Percentiles rank a stretch among this genome's conserved stretches.
Conservation (phyloP, 2,113 vertebrate species). For the Pedionomus torquatus region DNA sequence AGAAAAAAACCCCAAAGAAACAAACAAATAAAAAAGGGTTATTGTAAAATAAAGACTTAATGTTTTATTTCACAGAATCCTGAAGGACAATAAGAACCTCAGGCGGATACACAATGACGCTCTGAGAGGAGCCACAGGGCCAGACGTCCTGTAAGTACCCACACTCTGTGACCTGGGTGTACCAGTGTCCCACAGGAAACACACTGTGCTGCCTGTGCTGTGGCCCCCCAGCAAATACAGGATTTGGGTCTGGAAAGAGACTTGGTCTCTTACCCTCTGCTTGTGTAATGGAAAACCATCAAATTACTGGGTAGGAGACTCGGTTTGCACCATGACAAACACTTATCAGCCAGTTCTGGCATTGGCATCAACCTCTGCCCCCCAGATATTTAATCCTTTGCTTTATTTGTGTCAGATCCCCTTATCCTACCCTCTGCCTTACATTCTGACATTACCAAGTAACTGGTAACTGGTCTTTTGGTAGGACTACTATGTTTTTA, state of each 20-base stretch:
- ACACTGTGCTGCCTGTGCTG: not conserved
- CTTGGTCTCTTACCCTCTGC: not conserved
- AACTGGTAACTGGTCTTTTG: not conserved
- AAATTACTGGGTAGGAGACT: not conserved
- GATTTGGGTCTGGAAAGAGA: not conserved
- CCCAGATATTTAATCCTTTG: not conserved
- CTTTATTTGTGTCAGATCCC: not conserved
- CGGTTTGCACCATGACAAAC: not conserved
- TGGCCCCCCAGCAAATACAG: not conserved
- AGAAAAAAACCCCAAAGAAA: too few species aligned
- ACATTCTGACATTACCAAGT: not conserved
- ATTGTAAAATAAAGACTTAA: not conserved
- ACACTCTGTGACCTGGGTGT: rapidly evolving
- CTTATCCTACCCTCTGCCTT: not conserved
- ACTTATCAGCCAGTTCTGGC: not conserved
- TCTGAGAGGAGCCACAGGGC: conserved; percentile 85
- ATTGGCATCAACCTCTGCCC: not conserved
- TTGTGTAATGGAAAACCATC: not conserved
- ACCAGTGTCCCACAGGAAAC: not conserved
- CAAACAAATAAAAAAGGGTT: rapidly evolving
- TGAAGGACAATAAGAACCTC: conserved; percentile 86
- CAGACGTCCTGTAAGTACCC: conserved; percentile 85
- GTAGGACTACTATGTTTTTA: not conserved
- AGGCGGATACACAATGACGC: conserved; percentile 82
- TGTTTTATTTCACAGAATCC: conserved; percentile 75